A percentile compares a stretch with the other conserved stretches of the same genome.
Conservation (phyloP, 2,888 invertebrate genomes). For the Cephonodes hylas region DNA sequence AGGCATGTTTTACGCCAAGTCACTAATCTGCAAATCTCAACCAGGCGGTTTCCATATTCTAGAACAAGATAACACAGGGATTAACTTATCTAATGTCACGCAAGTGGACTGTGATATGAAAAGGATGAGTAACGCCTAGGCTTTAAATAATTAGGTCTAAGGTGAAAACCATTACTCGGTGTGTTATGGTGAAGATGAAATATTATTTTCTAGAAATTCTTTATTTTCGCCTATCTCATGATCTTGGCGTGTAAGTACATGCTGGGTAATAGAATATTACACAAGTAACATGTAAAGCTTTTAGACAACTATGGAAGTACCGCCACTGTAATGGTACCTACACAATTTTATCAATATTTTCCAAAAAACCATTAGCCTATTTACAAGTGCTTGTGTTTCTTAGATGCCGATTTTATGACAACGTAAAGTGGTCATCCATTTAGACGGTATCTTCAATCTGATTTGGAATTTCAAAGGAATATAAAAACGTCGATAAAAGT, state of each 20-base stretch:
- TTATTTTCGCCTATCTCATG: no score
- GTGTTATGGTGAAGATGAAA: no score
- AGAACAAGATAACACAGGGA: background rate
- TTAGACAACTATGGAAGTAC: no score
- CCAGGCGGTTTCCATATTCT: conserved; percentile 1
- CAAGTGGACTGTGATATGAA: background rate
- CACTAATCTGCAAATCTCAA: background rate
- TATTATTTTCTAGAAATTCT: no score
- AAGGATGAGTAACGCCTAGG: background rate
- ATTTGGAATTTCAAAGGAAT: background rate
- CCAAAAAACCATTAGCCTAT: background rate
- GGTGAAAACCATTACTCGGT: background rate
- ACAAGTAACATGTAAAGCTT: no score
- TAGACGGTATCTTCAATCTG: background rate
- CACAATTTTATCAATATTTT: background rate
- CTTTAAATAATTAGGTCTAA: background rate
- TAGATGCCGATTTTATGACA: background rate
- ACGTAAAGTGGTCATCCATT: background rate
- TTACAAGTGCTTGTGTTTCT: background rate
- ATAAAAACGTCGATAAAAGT: background rate
- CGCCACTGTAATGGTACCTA: no score
- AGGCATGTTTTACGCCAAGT: no score
- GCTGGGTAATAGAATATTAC: no score
- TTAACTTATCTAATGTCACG: conserved; percentile 6
- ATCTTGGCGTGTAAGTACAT: no score